Evolutionary conservation across 2,888 invertebrate species (phyloP).

Genomic region (Drosophila robusta): DNA sequence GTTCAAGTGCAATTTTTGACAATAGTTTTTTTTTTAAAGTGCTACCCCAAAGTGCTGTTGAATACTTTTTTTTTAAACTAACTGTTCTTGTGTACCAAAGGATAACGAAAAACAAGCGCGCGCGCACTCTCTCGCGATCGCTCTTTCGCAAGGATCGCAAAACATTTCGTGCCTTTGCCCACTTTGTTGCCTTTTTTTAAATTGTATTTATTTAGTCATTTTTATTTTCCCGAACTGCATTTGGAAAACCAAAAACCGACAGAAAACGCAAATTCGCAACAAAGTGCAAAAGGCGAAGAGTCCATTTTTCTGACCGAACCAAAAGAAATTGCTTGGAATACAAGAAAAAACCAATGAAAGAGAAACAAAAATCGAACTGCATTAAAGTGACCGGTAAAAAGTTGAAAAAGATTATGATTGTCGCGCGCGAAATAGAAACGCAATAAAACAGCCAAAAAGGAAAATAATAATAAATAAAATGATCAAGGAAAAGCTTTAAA

Average conservation of each 20-base stretch:
- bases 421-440: conserved; percentile 37
- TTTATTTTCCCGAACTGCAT: neutral
- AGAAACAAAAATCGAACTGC: neutral
- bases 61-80: conserved; percentile 22
- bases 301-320: conserved; percentile 13
- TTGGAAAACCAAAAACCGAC: conserved; percentile 4
- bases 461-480: neutral
- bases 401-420: conserved; percentile 8
- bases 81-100: conserved; percentile 30
- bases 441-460: conserved; percentile 3
- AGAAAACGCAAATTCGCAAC: neutral
- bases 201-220: neutral
- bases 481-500: conserved; percentile 15
- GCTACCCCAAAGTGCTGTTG: conserved; percentile 46
- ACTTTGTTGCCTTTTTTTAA: conserved; percentile 3
- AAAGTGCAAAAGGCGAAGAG: conserved; percentile 15
- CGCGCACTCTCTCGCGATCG: neutral
- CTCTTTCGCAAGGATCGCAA: conserved; percentile 38
- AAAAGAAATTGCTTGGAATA: conserved; percentile 4
- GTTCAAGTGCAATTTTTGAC: conserved; percentile 43
- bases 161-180: conserved; percentile 13
- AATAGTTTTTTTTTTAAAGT: conserved; percentile 59
- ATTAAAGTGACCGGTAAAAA: conserved; percentile 14
- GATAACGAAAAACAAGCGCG: conserved; percentile 30
- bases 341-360: neutral